Percentiles rank a stretch among this genome's conserved stretches.
phyloP scores from a whole-genome alignment of 2,888 invertebrate genomes.

The Leistus spinibarbis region DNA sequence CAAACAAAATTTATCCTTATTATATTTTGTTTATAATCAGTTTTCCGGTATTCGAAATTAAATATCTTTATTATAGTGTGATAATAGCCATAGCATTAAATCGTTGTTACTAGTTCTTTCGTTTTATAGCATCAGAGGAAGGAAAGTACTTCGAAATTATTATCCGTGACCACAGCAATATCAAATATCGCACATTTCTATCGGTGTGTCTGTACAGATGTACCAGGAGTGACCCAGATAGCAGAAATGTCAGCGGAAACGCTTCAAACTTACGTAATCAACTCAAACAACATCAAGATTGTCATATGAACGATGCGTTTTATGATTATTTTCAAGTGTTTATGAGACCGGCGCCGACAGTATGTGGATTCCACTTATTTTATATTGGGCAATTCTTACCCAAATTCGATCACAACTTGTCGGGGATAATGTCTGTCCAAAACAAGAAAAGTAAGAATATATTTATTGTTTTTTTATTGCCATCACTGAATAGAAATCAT shows the following conservation, averaged over 20 bases:
- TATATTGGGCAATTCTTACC: not conserved
- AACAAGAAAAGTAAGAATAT: conserved; percentile 54
- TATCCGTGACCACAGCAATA: not conserved
- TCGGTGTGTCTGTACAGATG: conserved; percentile 1
- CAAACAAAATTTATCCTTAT: too few relatives aligned
- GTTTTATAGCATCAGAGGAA: not conserved
- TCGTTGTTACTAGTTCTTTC: not conserved
- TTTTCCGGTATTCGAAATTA: too few relatives aligned
- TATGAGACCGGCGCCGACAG: conserved; percentile 1
- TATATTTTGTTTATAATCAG: too few relatives aligned
- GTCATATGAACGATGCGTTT: conserved; percentile 18
- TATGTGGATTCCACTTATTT: not conserved
- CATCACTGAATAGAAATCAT: not conserved
- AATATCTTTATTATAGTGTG: too few relatives aligned
- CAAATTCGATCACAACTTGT: conserved; percentile 40
- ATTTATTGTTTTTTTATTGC: not conserved
- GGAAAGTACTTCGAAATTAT: not conserved
- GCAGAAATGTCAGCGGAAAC: conserved; percentile 37
- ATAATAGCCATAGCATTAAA: not conserved
- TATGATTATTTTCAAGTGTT: conserved; percentile 25
- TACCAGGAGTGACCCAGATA: conserved; percentile 28
- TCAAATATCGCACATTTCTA: not conserved
- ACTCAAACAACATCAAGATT: conserved; percentile 16
- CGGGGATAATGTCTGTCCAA: conserved; percentile 54
- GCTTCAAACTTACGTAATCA: conserved; percentile 33